These are phyloP conservation scores for Lethenteron camtschaticum DNA, from an alignment of 2,113 vertebrate genomes.

Conservation along the genomic window DNA sequence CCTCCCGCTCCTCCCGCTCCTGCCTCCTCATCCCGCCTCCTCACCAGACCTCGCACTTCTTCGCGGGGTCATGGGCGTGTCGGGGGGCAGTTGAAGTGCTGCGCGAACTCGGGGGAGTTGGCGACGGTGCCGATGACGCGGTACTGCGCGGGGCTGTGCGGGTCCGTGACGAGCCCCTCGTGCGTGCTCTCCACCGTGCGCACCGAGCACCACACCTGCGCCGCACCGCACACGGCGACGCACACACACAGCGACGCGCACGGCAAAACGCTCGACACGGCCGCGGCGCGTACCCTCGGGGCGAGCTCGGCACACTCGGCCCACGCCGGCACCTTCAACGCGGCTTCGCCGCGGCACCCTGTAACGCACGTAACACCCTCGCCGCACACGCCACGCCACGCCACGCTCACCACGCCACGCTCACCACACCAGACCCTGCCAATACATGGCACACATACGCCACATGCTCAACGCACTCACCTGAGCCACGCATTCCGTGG, in stretches of 20 bases:
- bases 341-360: not conserved
- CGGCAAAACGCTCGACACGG: not conserved
- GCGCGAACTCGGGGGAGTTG: constrained; percentile 76
- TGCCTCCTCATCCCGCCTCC: not conserved
- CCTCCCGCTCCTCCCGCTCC: not conserved
- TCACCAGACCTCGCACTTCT: constrained; percentile 89
- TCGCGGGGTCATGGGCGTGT: constrained; percentile 69
- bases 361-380: not conserved
- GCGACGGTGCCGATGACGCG: constrained; percentile 80
- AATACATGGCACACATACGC: too few relatives aligned
- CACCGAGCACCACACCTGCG: constrained; percentile 87
- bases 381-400: not conserved
- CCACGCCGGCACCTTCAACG: not conserved
- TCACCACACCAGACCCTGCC: too few relatives aligned
- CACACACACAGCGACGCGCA: not conserved
- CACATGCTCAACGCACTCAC: too few relatives aligned
- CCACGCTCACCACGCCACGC: too few relatives aligned
- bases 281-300: too few relatives aligned
- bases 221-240: not conserved
- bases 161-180: constrained; percentile 77
- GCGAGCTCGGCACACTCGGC: not conserved
- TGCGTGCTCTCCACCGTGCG: constrained; percentile 85
- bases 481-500: too few relatives aligned
- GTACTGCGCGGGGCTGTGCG: constrained; percentile 77
- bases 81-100: constrained; percentile 58